Evolutionary conservation across 1,140 invertebrate species (phyloP).

Genomic region (Kradibia gibbosae): DNA sequence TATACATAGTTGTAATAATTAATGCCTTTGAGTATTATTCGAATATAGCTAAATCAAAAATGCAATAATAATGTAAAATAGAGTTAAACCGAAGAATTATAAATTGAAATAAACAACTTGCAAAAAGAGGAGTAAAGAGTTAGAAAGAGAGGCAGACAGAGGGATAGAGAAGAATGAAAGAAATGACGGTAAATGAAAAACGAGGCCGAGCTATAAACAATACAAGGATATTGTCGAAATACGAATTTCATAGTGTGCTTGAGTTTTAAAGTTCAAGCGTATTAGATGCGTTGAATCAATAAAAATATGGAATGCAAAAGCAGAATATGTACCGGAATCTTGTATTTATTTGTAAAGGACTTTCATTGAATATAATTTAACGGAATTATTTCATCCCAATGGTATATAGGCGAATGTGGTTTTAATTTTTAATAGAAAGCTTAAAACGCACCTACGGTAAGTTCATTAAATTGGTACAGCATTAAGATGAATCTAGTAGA

Average conservation of each 20-base stretch:
- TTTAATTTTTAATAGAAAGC: no score
- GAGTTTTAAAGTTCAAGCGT: neutral
- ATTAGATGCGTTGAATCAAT: neutral
- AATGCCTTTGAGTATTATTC: neutral
- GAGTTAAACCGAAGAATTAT: no score
- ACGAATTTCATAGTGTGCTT: neutral
- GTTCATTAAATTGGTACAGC: no score
- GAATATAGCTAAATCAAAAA: no score
- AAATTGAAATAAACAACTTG: no score
- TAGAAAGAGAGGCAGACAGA: neutral
- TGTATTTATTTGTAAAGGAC: neutral
- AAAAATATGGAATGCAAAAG: neutral
- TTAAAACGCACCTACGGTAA: no score
- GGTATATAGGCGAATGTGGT: no score
- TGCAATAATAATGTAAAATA: no score
- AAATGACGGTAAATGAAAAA: neutral
- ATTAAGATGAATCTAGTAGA: no score
- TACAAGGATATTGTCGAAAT: neutral
- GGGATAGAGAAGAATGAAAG: no score
- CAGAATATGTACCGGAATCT: neutral
- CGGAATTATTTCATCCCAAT: no score
- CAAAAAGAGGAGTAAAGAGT: neutral
- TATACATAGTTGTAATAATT: conserved; percentile 2
- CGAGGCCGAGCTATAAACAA: neutral
- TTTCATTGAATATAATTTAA: neutral